Evolutionary conservation across 2,113 vertebrate species (phyloP).

Genomic region (Mystacornis crossleyi): DNA sequence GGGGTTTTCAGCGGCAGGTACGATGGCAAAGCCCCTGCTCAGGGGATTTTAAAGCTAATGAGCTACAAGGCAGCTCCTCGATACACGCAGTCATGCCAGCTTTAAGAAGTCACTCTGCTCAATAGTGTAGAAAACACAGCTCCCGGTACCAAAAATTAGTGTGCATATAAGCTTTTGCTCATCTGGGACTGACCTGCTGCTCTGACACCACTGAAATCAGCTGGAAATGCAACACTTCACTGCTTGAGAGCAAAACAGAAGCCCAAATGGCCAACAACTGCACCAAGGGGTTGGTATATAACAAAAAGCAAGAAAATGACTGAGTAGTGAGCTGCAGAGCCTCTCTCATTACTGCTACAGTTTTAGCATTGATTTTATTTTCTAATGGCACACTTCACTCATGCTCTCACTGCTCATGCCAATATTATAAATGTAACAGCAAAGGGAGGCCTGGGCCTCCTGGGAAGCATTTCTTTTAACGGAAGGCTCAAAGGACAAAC

Average conservation of each 20-base stretch:
- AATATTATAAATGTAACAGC: conserved; percentile 7
- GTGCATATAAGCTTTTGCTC: neutral
- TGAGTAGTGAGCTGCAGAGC: neutral
- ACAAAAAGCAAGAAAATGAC: neutral
- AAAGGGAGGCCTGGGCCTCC: neutral
- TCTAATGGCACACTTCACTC: conserved; percentile 38
- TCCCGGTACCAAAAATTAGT: neutral
- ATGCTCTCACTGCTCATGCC: neutral
- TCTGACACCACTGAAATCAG: neutral
- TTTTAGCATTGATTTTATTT: conserved; percentile 29
- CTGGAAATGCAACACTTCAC: neutral
- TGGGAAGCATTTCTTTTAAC: neutral
- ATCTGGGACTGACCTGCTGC: neutral
- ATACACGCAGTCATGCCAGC: neutral
- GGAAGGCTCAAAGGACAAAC: neutral
- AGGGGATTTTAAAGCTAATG: neutral
- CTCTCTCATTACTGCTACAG: neutral
- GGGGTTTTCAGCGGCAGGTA: neutral
- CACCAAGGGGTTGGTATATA: neutral
- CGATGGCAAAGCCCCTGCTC: accelerated
- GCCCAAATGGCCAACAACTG: neutral
- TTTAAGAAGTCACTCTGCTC: neutral
- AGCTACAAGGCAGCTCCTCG: neutral
- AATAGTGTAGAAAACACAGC: neutral
- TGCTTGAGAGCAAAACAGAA: neutral